Evolutionary conservation across 2,888 invertebrate genomes (phyloP).

Genomic region (Therioaphis trifolii): DNA sequence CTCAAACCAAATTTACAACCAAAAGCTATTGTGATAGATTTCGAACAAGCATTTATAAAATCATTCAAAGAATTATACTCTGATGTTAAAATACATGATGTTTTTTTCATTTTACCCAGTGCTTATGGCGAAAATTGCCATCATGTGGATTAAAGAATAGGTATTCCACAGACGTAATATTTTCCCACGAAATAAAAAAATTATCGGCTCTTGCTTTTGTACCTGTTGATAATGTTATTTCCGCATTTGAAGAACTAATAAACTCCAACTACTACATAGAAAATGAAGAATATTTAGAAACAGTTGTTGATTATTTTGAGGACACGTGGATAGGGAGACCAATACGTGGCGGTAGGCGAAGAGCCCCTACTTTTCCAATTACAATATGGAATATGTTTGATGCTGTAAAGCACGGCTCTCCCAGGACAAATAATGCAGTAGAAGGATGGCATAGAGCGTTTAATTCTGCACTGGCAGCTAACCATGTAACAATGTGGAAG

Average conservation of each 20-base stretch:
- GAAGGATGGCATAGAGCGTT: not conserved
- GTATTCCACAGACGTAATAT: not conserved
- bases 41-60: constrained; percentile 12
- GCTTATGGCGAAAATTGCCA: not conserved
- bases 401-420: not conserved
- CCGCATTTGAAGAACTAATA: not conserved
- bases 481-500: not conserved
- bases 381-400: not conserved
- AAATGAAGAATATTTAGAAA: not conserved
- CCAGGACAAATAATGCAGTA: not conserved
- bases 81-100: not conserved
- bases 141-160: not conserved
- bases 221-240: not conserved
- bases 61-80: not conserved
- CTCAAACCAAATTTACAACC: constrained; percentile 3
- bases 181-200: not conserved
- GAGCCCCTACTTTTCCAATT: not conserved
- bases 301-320: not conserved
- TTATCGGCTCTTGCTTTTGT: not conserved
- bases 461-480: not conserved
- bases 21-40: not conserved
- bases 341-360: not conserved
- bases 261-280: not conserved
- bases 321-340: not conserved
- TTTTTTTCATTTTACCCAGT: not conserved